Conservation (phyloP, 2,113 vertebrate genomes). For the Tapirus terrestris region DNA sequence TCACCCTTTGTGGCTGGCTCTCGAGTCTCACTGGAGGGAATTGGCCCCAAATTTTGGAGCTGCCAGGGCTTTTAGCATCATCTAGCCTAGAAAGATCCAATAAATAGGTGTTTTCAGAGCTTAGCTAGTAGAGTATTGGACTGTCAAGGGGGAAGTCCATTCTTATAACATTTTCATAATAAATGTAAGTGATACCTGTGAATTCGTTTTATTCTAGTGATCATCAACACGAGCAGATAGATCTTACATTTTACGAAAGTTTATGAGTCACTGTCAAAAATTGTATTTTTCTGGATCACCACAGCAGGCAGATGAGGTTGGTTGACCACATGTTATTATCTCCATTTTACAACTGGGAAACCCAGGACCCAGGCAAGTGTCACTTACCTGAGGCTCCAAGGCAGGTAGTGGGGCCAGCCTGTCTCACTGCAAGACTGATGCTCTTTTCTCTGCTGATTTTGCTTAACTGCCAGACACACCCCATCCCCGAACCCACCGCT, state of each 20-base stretch:
- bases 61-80: neutral
- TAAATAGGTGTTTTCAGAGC: neutral
- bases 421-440: neutral
- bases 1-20: neutral
- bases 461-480: neutral
- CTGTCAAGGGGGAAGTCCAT: neutral
- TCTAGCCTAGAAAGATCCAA: neutral
- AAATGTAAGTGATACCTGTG: neutral
- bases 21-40: neutral
- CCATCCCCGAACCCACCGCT: neutral
- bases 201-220: neutral
- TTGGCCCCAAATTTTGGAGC: neutral
- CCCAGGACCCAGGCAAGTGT: too few relatives aligned
- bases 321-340: neutral
- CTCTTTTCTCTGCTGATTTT: neutral
- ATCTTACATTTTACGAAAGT: neutral
- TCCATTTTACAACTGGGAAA: neutral
- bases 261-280: neutral
- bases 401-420: neutral
- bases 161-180: neutral
- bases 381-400: neutral
- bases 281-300: neutral
- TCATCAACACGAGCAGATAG: neutral
- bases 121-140: neutral
- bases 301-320: neutral